Conservation (phyloP, 2,113 vertebrate species). For the Centrocercus urophasianus region DNA sequence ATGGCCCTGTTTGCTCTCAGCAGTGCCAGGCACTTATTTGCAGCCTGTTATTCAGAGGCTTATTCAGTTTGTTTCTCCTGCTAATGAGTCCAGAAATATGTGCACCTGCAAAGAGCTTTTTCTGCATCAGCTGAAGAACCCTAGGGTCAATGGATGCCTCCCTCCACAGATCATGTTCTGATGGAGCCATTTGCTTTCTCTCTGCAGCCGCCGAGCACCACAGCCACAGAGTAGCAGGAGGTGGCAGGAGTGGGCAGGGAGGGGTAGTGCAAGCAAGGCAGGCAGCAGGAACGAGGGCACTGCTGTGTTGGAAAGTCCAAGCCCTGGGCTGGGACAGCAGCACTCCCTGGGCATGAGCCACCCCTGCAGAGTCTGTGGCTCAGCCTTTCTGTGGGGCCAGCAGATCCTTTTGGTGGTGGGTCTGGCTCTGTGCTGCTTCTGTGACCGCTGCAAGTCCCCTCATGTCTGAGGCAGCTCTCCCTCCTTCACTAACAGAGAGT, state of each 20-base stretch:
- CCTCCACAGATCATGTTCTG: neutral
- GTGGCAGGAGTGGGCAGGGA: neutral
- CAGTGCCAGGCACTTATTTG: neutral
- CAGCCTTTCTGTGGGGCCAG: neutral
- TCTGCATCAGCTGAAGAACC: neutral
- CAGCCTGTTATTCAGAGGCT: neutral
- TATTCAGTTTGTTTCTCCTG: neutral
- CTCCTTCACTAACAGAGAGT: neutral
- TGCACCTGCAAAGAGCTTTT: neutral
- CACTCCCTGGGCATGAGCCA: neutral
- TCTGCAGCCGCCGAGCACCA: neutral
- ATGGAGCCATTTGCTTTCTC: neutral
- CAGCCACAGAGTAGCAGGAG: fast-evolving
- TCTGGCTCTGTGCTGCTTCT: fast-evolving
- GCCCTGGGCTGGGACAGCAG: too few species aligned
- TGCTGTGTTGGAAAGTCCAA: neutral
- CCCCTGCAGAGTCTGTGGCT: neutral
- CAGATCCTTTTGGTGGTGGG: neutral
- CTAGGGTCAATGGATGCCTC: neutral
- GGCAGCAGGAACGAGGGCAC: neutral
- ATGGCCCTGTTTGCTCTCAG: neutral
- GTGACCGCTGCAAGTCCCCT: fast-evolving
- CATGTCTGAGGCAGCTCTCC: neutral
- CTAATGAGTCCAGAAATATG: neutral
- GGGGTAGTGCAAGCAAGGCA: neutral